Evolutionary conservation across 2,888 invertebrate species (phyloP).

Genomic region (Cancer borealis): DNA sequence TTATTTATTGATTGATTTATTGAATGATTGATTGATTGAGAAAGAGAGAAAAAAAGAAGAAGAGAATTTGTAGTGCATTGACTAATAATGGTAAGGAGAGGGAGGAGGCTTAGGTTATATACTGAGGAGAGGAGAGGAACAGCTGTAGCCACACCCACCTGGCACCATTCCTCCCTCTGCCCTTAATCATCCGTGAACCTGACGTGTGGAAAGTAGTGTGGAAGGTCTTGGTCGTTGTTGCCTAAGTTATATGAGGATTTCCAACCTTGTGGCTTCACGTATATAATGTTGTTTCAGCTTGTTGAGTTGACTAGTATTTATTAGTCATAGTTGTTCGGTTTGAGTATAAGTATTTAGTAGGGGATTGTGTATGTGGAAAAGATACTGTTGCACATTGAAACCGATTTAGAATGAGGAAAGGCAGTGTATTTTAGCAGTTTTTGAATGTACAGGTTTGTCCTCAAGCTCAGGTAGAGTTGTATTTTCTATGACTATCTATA

Average conservation of each 20-base stretch:
- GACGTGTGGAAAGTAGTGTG: background rate
- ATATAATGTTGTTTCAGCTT: too few species aligned
- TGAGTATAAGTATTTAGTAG: too few species aligned
- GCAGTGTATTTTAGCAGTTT: background rate
- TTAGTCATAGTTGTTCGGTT: too few species aligned
- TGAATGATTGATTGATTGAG: background rate
- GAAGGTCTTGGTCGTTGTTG: background rate
- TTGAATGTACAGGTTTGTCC: background rate
- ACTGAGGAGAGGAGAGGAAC: background rate
- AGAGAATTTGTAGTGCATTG: background rate
- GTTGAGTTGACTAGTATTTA: too few species aligned
- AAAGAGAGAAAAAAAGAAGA: constrained; percentile 3
- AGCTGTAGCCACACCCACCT: background rate
- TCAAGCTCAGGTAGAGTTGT: background rate
- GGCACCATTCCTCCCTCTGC: background rate
- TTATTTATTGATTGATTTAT: too few species aligned
- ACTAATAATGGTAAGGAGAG: background rate
- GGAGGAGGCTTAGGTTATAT: background rate
- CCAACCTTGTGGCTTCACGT: background rate
- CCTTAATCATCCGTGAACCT: background rate
- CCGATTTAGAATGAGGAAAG: too few species aligned
- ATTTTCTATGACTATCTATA: background rate
- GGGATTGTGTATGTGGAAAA: background rate
- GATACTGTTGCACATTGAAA: background rate
- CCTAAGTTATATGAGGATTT: background rate